Base-by-base conservation (phyloP, 2,113 vertebrate genomes). In the Charina bottae region DNA sequence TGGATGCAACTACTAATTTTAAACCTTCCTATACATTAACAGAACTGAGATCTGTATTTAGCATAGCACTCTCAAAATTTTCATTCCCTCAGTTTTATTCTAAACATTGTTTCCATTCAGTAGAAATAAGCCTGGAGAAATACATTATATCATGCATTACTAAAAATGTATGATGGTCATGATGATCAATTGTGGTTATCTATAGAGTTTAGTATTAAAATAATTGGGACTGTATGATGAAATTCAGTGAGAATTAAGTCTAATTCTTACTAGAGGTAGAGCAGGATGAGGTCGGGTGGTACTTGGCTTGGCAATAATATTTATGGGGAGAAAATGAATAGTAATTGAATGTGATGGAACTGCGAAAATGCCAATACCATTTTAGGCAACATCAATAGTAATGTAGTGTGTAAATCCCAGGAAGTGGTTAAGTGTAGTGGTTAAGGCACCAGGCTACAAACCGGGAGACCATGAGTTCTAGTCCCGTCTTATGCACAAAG, bases 11-110 rank as follows among this genome's bases (percentile, higher is more conserved):
- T 92, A 64, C 62, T 89, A n/a, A 90, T 72, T 72, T 72, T 88
- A 94, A 95, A 96, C 92, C 13, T 72, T 62, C 15, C 83, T 8
- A 1, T 89, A 49, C 89, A 93, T 28, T 90, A 96, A 91, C 93
- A 93, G 89, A 19, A 86, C 54, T 0, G 2, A 93, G 56, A 95
- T 95, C 93, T 96, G 92, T 92, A 89, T 95, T 96, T 59, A 95
- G 94, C 94, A 88, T 93, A 62, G 94, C 85, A 62, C 85, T 90
- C 92, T 93, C 93, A 96, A 96, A 90, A 95, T 91, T 92, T 88
- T 83, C 54, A 42, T 93, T 95, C 90, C 92, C 87, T 87, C 89
- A 86, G 19, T 85, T 56, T 53, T 83, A 26, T 56, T 49, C 49
- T 49, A 55, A 88, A 8, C 24, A 53, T 1, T 10, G 64, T 83